Evolutionary conservation across 2,797 vertebrate genomes (phyloP), one percentile per base, ranked within the genome.

Genomic region (Hemitrygon akajei): DNA sequence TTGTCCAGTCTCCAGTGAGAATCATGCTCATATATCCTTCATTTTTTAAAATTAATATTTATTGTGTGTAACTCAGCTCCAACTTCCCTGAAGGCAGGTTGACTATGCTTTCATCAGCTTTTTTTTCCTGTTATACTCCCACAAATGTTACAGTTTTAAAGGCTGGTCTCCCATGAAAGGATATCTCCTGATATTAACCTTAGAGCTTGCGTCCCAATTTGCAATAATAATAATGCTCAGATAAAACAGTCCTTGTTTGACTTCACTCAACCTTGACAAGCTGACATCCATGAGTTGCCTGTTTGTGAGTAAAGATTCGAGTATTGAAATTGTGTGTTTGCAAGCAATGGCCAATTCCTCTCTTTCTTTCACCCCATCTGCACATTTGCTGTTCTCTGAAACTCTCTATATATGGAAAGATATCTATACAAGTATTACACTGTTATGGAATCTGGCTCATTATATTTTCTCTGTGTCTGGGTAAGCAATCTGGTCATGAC

Each of bases 381-480:
- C 25, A 34, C 34, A 9, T 0, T 40, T 75, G 76, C 91, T 16
- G 5, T 37, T 76, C 27, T 11, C 25, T 40, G 12, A 30, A 22
- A 40, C 27, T 47, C 14, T 12, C 47, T 30, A 56, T 27, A 75
- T 11, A 75, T 2, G 22, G 3, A 75, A 75, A 93, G 7, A 76
- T 10, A 14, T 93, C 9, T 73, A 27, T 1, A 25, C 30, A 47
- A 75, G 3, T 56, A 12, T 73, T 93, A 5, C 3, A 30, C 56
- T 76, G 25, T 30, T 30, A 25, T 76, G 71, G 91, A 75, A 58
- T 40, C 71, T 76, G 91, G 60, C 1, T 27, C 56, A 94, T 95
- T 97, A 95, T 94, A 94, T 96, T 97, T 95, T 95, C 94, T 96
- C 96, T 95, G 95, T 96, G 95, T 96, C 95, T 96, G 95, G 95